Evolutionary conservation across 2,113 vertebrate genomes (phyloP), one percentile per base, ranked within the genome.

Genomic region (Varanus salvator): DNA sequence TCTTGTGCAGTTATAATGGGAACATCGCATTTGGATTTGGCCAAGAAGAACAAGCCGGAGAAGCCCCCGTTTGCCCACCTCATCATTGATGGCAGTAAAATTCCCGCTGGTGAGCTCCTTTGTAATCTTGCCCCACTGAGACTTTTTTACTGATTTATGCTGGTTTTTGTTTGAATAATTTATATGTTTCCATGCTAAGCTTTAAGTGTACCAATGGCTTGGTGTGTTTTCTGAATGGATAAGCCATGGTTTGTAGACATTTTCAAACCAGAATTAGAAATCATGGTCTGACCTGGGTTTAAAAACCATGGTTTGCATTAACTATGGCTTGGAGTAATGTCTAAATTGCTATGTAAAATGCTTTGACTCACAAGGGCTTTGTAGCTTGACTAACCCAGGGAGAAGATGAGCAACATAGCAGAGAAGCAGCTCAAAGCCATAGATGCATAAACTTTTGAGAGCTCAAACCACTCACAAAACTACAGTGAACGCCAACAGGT

Each of bases 31-130:
- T 91, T 95, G 78, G 96, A 96, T 44, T 60, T 96, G 34, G 90
- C 95, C 88, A 97, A n/a, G 90, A 96, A 92, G 90, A 91, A 6
- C 87, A 97, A 97, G 90, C 93, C 92, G 25, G 96, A 97, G 82
- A 94, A 93, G 50, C 96, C 95, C 6, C 97, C 97, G 1, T 97
- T 97, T 92, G 98, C 98, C 71, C 98, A 98, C 91, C 98, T 98
- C 80, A 98, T 97, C 82, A 96, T 98, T 90, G 97, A 97, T 82
- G 96, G 96, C 91, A 96, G 94, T 38, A 95, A 97, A 88, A 97
- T 97, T 91, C 97, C 97, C 50, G 93, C 95, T 64, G 97, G 97
- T 98, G 93, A 96, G 96, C 94, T 95, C 3, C 14, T 0, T 83
- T 93, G 92, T 38, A 75, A 91, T 69, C 60, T 90, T 94, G 1